Conservation (phyloP, 2,113 vertebrate species). For the Perognathus longimembris region DNA sequence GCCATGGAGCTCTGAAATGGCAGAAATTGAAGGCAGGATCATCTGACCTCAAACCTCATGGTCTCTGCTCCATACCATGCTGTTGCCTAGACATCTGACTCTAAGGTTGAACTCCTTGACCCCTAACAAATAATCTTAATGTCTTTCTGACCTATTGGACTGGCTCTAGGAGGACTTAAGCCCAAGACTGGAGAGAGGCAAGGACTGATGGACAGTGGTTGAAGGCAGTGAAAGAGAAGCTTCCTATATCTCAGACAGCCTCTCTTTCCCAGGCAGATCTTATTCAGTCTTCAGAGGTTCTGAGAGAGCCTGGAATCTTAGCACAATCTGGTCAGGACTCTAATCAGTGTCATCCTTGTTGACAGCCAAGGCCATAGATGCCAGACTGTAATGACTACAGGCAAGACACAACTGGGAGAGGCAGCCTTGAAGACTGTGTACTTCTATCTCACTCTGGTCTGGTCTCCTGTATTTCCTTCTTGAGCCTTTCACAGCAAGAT, state of each 20-base stretch:
- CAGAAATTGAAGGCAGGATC: neutral
- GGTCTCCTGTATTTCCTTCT: neutral
- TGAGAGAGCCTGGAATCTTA: neutral
- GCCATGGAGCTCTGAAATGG: neutral
- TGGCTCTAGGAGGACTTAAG: neutral
- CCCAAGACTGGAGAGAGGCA: neutral
- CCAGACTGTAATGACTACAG: neutral
- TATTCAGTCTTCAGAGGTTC: neutral
- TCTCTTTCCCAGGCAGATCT: neutral
- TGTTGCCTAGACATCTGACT: neutral
- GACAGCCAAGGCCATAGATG: neutral
- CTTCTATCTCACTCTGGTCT: neutral
- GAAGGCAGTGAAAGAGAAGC: neutral
- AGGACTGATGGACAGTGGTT: neutral
- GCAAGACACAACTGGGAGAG: neutral
- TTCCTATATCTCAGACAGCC: neutral
- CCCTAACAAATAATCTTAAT: neutral
- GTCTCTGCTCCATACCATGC: neutral
- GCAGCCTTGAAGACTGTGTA: neutral
- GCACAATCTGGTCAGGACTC: neutral
- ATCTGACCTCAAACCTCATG: neutral
- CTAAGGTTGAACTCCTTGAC: neutral
- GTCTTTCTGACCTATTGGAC: neutral
- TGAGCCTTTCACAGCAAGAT: too few species aligned
- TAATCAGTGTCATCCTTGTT: neutral